Base-by-base conservation (phyloP, 1,140 invertebrate genomes). In the Cotesia typhae region DNA sequence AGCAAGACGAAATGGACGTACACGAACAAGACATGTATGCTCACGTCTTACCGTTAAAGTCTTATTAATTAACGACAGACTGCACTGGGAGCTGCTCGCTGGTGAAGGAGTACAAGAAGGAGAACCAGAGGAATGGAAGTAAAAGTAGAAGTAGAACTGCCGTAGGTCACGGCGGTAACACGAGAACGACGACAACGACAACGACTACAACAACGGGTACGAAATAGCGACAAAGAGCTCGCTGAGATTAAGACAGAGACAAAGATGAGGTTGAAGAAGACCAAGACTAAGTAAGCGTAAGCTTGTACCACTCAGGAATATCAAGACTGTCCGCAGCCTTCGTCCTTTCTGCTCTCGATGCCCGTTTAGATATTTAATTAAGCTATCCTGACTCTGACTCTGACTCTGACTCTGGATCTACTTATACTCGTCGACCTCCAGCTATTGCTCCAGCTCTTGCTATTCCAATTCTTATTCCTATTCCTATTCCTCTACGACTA, bases 41-140 rank as follows among this genome's bases (percentile, higher is more conserved):
- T 76, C 72, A 68, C 72, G 72, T 76, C 70, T 72, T 72, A 74
- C 70, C 72, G 75, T 76, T 76, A 76, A 76, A 76, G 75, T 76
- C 75, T 74, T 76, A 76, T 76, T 76, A 76, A 76, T 76, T 76
- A 76, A 72, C 75, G 70, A 72, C 75, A 74, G 75, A 52, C 68
- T 71, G 72, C 28, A 28, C 28, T 28, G 41, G 41, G 6, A 47
- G 41, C 41, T 28, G 28, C 28, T 28, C 28, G 28, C 28, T 28
- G 28, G 28, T 28, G 28, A 1, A 28, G 28, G 28, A 28, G 28
- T 28, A 28, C 28, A 28, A 47, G 41, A 9, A 5, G 41, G 2
- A 47, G 41, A 47, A 47, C 6, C 41, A 47, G 10, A 7, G 41
- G 41, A 47, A 47, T 6, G 10, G 41, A 7, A 47, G 41, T 28